Conservation (phyloP, 2,797 vertebrate species). For the Monodelphis domestica region DNA sequence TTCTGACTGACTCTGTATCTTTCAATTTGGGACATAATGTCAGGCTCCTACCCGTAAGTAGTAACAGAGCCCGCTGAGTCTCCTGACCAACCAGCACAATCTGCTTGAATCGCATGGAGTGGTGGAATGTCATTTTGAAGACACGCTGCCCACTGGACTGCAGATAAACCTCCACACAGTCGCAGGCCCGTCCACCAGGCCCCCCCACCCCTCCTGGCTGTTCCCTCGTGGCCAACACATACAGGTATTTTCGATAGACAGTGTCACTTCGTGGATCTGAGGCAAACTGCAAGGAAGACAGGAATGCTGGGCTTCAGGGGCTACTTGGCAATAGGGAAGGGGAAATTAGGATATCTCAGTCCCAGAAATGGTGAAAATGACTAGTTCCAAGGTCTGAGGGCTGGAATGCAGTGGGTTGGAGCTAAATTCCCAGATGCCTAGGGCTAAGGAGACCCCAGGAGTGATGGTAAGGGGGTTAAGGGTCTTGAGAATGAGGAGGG, state of each 20-base stretch:
- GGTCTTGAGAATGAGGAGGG: not conserved
- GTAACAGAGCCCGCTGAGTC: slow-evolving; percentile 77
- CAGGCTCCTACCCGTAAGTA: slow-evolving; percentile 82
- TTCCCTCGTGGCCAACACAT: slow-evolving; percentile 81
- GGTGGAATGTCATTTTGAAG: slow-evolving; percentile 85
- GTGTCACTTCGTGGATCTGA: slow-evolving; percentile 83
- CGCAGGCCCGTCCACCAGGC: slow-evolving; percentile 43
- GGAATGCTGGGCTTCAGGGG: not conserved
- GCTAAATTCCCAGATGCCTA: not conserved
- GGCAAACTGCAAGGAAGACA: slow-evolving; percentile 78
- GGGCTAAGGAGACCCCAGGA: not conserved
- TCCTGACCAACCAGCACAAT: slow-evolving; percentile 82
- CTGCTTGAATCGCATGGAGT: slow-evolving; percentile 84
- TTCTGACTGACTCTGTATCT: not conserved
- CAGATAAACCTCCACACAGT: slow-evolving; percentile 85
- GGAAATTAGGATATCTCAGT: not conserved
- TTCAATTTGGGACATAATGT: not conserved
- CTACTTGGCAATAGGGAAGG: not conserved
- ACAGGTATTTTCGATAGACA: slow-evolving; percentile 83
- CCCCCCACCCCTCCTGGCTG: slow-evolving; percentile 9
- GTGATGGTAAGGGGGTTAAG: not conserved
- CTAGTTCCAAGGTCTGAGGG: not conserved
- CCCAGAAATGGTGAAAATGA: not conserved
- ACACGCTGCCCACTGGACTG: slow-evolving; percentile 81
- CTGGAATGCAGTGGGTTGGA: not conserved